Percentiles rank a stretch among this genome's conserved stretches.
Conservation (phyloP, 1,140 invertebrate genomes). For the Caerostris darwini region DNA sequence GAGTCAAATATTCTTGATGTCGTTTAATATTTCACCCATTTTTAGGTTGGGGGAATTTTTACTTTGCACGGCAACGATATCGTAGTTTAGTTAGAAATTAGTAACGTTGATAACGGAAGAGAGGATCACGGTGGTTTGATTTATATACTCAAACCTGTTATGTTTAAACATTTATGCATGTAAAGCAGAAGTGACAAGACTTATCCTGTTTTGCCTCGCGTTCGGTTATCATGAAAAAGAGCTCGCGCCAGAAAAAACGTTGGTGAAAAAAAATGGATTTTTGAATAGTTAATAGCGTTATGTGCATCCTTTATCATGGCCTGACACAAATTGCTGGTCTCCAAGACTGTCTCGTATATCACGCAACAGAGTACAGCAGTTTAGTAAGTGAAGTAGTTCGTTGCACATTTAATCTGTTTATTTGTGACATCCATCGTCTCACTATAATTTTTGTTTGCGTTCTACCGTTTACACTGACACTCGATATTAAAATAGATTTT, state of each 20-base stretch:
- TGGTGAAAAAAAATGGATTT: neutral
- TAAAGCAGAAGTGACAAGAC: neutral
- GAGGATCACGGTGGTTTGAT: neutral
- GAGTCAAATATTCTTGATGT: neutral
- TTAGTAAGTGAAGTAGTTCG: neutral
- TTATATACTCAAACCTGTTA: neutral
- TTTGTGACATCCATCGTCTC: neutral
- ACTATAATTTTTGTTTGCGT: neutral
- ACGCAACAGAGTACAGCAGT: neutral
- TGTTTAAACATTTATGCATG: neutral
- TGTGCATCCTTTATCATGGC: slow-evolving; percentile 41
- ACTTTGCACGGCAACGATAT: neutral
- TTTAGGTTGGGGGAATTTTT: neutral
- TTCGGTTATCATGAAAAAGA: neutral
- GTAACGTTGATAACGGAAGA: neutral
- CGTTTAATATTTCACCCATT: neutral
- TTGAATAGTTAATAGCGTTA: slow-evolving; percentile 53
- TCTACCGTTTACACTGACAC: neutral
- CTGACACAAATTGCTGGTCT: slow-evolving; percentile 40
- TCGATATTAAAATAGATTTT: too few relatives aligned
- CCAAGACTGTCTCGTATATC: neutral
- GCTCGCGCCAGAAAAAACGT: neutral
- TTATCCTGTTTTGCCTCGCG: neutral
- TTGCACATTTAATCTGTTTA: neutral
- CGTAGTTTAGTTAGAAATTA: neutral